phyloP scores from a whole-genome alignment of 2,113 vertebrate genomes.

The Microcebus ravelobensis region DNA sequence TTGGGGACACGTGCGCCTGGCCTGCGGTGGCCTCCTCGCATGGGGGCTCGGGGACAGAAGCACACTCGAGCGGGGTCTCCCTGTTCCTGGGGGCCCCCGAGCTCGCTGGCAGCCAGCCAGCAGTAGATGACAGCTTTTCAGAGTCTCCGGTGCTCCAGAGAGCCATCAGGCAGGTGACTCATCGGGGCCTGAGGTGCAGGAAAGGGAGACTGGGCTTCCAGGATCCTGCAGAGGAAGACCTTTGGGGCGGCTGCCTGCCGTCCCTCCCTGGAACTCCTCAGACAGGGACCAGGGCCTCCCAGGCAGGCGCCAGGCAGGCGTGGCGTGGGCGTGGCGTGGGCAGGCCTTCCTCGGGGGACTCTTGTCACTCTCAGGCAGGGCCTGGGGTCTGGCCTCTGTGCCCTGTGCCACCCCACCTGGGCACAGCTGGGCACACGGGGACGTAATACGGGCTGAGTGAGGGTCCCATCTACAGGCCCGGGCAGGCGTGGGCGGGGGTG shows the following conservation, averaged over 20 bases:
- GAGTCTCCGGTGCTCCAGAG: neutral
- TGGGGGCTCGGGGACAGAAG: neutral
- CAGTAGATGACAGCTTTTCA: neutral
- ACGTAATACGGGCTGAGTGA: too few relatives aligned
- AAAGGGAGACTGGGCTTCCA: neutral
- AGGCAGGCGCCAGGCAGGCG: neutral
- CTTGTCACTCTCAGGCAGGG: too few relatives aligned
- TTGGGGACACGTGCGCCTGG: neutral
- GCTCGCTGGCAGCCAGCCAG: neutral
- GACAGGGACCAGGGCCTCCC: too few relatives aligned
- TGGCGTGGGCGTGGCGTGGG: accelerated
- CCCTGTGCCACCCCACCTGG: too few relatives aligned
- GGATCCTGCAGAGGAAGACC: neutral
- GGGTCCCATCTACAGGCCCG: neutral
- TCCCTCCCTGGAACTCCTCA: neutral
- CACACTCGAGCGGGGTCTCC: neutral
- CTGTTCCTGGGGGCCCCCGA: neutral
- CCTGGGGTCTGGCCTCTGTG: too few relatives aligned
- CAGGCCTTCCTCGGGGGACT: neutral
- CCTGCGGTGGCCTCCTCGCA: neutral
- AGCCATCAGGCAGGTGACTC: neutral
- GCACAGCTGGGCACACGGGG: too few relatives aligned
- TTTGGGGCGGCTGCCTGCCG: accelerated
- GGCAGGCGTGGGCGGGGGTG: neutral
- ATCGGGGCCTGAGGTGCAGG: neutral